These are phyloP conservation scores for Apis laboriosa DNA, from an alignment of 1,140 invertebrate genomes.

Conservation along the genomic window DNA sequence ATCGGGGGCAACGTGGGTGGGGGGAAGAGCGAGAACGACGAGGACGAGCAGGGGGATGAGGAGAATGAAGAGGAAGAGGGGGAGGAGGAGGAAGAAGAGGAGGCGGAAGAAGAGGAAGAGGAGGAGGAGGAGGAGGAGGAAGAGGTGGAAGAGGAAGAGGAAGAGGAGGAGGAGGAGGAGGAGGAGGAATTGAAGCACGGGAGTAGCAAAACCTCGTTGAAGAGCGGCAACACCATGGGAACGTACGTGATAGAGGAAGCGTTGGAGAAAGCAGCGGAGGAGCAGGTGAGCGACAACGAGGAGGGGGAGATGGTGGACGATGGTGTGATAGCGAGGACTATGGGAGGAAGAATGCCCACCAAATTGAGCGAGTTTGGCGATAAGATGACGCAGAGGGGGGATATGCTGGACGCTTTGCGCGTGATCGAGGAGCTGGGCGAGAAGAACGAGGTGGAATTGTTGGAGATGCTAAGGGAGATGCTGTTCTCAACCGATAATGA, in stretches of 20 bases:
- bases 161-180: background rate
- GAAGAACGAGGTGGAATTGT: constrained; percentile 19
- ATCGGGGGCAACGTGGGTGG: background rate
- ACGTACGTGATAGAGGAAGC: background rate
- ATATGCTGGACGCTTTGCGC: constrained; percentile 1
- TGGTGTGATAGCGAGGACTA: background rate
- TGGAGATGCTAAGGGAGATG: constrained; percentile 28
- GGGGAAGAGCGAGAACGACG: too few relatives aligned
- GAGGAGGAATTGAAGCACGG: too few relatives aligned
- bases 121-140: background rate
- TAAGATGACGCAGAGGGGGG: background rate
- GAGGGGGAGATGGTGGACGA: too few relatives aligned
- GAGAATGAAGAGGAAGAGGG: background rate
- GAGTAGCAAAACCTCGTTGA: too few relatives aligned
- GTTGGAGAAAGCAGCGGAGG: too few relatives aligned
- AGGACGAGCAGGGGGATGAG: too few relatives aligned
- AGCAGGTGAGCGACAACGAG: background rate
- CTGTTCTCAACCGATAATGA: background rate
- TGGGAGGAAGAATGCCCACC: background rate
- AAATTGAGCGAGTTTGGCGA: background rate
- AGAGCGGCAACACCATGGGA: too few relatives aligned
- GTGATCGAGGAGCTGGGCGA: constrained; percentile 16
- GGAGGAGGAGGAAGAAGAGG: background rate
- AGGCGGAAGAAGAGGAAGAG: too few relatives aligned
- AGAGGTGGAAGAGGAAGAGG: too few relatives aligned